A percentile compares a stretch with the other conserved stretches of the same genome.
phyloP scores from a whole-genome alignment of 2,888 invertebrate genomes.

The Drosophila meridiana region DNA sequence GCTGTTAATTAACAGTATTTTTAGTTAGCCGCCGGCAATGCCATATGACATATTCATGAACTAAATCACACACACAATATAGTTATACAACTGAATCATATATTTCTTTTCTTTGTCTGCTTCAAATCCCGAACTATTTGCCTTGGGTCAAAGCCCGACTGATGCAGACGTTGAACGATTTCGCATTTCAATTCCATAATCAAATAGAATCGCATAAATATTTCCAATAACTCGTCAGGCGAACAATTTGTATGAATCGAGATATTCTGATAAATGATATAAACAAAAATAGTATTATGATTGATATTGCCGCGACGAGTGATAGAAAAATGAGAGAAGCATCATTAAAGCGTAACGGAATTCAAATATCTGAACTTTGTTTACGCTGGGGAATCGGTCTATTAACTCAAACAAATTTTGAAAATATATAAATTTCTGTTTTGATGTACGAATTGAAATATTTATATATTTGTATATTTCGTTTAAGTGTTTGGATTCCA shows the following conservation, averaged over 20 bases:
- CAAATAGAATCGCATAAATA: neutral
- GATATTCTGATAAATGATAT: conserved; percentile 35
- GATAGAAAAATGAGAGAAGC: conserved; percentile 7
- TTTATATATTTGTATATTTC: conserved; percentile 30
- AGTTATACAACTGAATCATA: too few species aligned
- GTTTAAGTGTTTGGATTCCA: conserved; percentile 7
- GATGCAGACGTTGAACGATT: neutral
- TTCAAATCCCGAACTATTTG: too few species aligned
- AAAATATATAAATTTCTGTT: conserved; percentile 27
- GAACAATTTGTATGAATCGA: neutral
- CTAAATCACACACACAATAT: neutral
- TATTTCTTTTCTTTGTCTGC: neutral
- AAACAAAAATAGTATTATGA: conserved; percentile 28
- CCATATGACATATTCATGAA: too few species aligned
- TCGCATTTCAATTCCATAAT: neutral
- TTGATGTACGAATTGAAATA: conserved; percentile 42
- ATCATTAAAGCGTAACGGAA: conserved; percentile 16
- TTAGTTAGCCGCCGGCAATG: neutral
- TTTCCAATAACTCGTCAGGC: neutral
- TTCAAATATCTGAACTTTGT: conserved; percentile 37
- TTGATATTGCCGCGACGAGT: conserved; percentile 16
- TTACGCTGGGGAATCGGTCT: conserved; percentile 20
- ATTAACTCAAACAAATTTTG: conserved; percentile 25
- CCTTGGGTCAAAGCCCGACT: neutral
- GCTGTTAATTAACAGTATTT: conserved; percentile 1